Conservation (phyloP, 2,797 vertebrate genomes). For the Trachurus trachurus region DNA sequence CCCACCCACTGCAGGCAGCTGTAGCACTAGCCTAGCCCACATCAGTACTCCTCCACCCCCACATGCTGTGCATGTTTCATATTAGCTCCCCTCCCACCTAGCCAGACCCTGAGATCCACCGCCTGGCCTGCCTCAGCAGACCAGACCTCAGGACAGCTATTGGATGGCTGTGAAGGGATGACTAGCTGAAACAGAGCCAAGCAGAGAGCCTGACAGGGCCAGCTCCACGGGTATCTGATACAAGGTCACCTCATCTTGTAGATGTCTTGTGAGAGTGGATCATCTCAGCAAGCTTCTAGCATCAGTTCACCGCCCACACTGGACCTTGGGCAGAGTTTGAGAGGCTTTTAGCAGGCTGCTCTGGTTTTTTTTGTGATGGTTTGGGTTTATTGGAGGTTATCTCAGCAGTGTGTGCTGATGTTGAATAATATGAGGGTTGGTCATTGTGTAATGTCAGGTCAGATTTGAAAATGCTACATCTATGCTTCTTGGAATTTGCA, state of each 20-base stretch:
- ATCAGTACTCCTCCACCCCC: conserved; percentile 69
- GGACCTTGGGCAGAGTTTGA: conserved; percentile 18
- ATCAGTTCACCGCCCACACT: conserved; percentile 47
- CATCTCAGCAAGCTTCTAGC: conserved; percentile 29
- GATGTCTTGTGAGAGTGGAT: conserved; percentile 42
- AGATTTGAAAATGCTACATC: background rate
- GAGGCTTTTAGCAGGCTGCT: conserved; percentile 18
- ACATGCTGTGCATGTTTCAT: conserved; percentile 75
- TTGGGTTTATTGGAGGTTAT: conserved; percentile 34
- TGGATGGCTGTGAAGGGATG: conserved; percentile 56
- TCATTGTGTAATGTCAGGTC: background rate
- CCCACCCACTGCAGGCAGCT: conserved; percentile 79
- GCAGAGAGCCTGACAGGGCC: conserved; percentile 34
- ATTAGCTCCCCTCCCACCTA: conserved; percentile 76
- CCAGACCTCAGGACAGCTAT: conserved; percentile 49
- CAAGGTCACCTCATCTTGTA: conserved; percentile 42
- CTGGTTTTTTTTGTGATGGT: conserved; percentile 2
- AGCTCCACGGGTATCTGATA: conserved; percentile 47
- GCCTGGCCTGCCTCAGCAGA: conserved; percentile 66
- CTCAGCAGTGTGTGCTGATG: conserved; percentile 3
- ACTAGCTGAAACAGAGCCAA: conserved; percentile 62
- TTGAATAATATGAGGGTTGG: conserved; percentile 7
- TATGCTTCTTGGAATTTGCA: background rate
- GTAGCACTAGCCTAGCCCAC: conserved; percentile 73
- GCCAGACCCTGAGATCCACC: conserved; percentile 56